Evolutionary conservation across 2,888 invertebrate species (phyloP).

Genomic region (Amblyjoppa fuscipennis): DNA sequence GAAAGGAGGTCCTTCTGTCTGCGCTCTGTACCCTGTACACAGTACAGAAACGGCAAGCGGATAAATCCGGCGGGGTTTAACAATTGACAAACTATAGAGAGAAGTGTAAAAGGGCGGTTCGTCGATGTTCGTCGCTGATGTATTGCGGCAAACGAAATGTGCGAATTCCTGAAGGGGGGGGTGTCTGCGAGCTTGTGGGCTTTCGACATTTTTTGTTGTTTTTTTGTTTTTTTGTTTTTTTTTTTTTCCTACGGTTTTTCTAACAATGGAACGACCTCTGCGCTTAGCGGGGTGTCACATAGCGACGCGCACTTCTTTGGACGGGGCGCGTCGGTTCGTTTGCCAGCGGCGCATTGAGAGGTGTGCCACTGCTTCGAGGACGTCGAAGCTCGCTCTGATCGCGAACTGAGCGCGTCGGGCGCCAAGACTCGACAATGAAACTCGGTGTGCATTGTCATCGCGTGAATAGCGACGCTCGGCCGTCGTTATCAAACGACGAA

Average conservation of each 20-base stretch:
- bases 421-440: slow-evolving; percentile 30
- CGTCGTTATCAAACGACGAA: slow-evolving; percentile 47
- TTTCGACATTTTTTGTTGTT: background rate
- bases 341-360: slow-evolving; percentile 6
- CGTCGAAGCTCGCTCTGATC: slow-evolving; percentile 4
- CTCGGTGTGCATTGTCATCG: slow-evolving; percentile 35
- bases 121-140: slow-evolving; percentile 19
- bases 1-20: background rate
- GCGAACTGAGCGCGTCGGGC: background rate
- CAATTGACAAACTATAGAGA: background rate
- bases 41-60: background rate
- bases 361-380: background rate
- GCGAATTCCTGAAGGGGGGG: background rate
- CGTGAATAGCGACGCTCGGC: slow-evolving; percentile 24
- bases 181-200: background rate
- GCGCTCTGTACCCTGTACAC: background rate
- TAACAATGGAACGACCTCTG: slow-evolving; percentile 23
- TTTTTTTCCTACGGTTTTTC: slow-evolving; percentile 2
- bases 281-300: slow-evolving; percentile 2
- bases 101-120: slow-evolving; percentile 8
- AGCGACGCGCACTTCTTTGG: background rate
- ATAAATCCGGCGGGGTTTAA: background rate
- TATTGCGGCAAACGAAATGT: slow-evolving; percentile 11
- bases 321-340: slow-evolving; percentile 15
- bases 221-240: slow-evolving; percentile 13